Base-by-base conservation (phyloP, 2,113 vertebrate genomes). In the Siniperca chuatsi region DNA sequence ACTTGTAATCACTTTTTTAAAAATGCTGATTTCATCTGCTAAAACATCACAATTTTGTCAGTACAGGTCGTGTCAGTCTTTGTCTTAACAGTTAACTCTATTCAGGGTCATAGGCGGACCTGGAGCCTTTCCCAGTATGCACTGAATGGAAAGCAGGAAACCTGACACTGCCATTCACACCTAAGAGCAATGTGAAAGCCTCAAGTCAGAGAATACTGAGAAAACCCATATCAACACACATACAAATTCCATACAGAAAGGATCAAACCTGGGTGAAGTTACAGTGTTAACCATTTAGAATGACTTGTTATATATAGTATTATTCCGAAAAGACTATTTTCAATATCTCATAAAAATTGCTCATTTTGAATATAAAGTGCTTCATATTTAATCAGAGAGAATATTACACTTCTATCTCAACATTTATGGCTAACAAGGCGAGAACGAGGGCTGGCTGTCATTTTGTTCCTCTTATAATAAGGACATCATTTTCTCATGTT, bases 81-180 rank as follows among this genome's bases (percentile, higher is more conserved):
- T 58, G 50, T 33, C 20, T 1, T 18, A 65, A 64, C 44, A 44
- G 48, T 15, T 11, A n/a, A 60, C 42, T 71, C 25, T 35, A 70
- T 37, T 25, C 40, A 50, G 76, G 46, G 10, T 37, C 23, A 57
- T 2, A 46, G 33, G 15, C 16, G 13, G 42, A 52, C 20, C 55
- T 40, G 67, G 21, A 62, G 29, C 5, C 13, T 35, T 35, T 68
- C 46, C 68, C 57, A 71, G 67, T 8, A 16, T 2, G n/a, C 23
- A 55, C 21, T 66, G 46, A 64, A 81, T 33, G 16, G 58, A 65
- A 55, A 23, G 35, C 25, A 48, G 60, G 77, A 69, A 69, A 65
- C 62, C 54, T 42, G 61, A 75, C 61, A 57, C 79, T 48, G 29
- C 6, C 72, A 52, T 50, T 82, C 62, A 82, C 64, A 58, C 40